Evolutionary conservation across 2,888 invertebrate species (phyloP), one percentile per base, ranked within the genome.

Genomic region (Papilio gigon): DNA sequence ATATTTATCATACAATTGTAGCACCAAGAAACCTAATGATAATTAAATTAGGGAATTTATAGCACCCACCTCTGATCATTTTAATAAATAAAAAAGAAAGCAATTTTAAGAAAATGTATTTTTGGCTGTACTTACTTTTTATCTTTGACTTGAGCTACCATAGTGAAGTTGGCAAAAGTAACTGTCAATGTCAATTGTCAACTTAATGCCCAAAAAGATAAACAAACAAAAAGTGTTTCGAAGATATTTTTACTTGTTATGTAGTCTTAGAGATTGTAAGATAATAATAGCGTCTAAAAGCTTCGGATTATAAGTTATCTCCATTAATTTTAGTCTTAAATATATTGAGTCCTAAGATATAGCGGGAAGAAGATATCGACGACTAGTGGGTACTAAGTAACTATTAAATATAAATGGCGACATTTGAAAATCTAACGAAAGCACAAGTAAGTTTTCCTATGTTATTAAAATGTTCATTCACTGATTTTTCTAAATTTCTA

Each of bases 361-460:
- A 17, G 6, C 42, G 42, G 17, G 17, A 42, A 42, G 4, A 2
- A 4, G n/a, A n/a, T 37, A 1, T 37, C 37, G 5, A 42, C 4
- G 1, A 42, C 5, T 17, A 5, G 1, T n/a, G n/a, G n/a, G n/a
- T n/a, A n/a, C n/a, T n/a, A n/a, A n/a, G n/a, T n/a, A 12, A 50
- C 14, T 1, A 3, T 12, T 30, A 37, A 30, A 75, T 67, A n/a
- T n/a, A n/a, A 72, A 87, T 86, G 86, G 74, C 83, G 27, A 71
- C 77, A 37, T 86, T 83, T 73, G 86, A 87, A 71, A 80, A 75
- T 67, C 75, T 89, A 71, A 76, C 86, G 25, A 71, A 76, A 22
- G 69, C 73, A 56, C 86, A 89, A 80, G 89, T 88, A 80, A 74
- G 75, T 73, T 68, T 27, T 9, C 22, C 11, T 50, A 50, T 22